These are phyloP conservation scores for Alethe castanea DNA, from an alignment of 2,113 vertebrate species.

Conservation along the genomic window DNA sequence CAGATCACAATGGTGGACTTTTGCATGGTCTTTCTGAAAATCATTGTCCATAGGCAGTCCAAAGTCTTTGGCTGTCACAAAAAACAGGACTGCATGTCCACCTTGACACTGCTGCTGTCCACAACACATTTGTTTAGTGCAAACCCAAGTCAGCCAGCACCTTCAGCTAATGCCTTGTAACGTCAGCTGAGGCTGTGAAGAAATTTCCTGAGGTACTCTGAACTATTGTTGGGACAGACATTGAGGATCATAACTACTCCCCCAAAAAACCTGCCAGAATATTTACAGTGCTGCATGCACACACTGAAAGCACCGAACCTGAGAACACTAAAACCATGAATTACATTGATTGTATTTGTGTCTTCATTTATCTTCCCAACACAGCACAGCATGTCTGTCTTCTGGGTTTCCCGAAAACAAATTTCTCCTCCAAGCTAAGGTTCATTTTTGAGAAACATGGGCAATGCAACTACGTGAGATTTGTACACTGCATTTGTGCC, in stretches of 20 bases:
- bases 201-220: background rate
- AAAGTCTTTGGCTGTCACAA: background rate
- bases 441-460: background rate
- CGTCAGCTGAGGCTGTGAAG: background rate
- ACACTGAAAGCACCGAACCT: background rate
- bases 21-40: background rate
- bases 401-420: background rate
- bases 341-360: background rate
- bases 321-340: background rate
- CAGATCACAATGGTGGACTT: background rate
- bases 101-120: background rate
- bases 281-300: background rate
- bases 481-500: background rate
- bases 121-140: background rate
- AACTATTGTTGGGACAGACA: background rate
- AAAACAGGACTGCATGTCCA: background rate
- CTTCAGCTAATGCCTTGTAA: background rate
- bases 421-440: background rate
- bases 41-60: background rate
- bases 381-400: background rate
- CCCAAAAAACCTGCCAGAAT: background rate
- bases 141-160: background rate
- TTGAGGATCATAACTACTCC: background rate
- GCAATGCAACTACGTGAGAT: background rate
- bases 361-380: slow-evolving; percentile 2